Percentiles rank a stretch among this genome's conserved stretches.
phyloP scores from a whole-genome alignment of 2,113 vertebrate genomes.

The Salvelinus fontinalis region DNA sequence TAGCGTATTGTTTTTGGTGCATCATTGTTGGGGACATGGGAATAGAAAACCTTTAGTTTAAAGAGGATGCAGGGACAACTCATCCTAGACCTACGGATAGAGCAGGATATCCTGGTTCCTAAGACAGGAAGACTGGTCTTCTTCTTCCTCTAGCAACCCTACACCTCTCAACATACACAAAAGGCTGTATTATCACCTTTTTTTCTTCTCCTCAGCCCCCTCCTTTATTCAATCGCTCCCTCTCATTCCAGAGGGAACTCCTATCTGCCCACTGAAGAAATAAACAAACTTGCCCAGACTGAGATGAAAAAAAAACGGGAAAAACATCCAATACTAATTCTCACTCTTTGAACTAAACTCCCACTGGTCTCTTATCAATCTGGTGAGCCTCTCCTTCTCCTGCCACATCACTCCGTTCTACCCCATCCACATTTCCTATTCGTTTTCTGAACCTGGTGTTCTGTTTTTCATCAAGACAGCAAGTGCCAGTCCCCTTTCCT shows the following conservation, averaged over 20 bases:
- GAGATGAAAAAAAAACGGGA: slow-evolving; percentile 16
- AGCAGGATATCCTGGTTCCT: slow-evolving; percentile 74
- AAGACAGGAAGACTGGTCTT: slow-evolving; percentile 74
- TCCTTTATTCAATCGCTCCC: slow-evolving; percentile 30
- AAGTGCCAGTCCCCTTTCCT: slow-evolving; percentile 39
- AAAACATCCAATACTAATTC: slow-evolving; percentile 50
- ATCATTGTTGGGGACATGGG: slow-evolving; percentile 29
- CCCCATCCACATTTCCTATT: slow-evolving; percentile 58
- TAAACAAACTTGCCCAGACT: slow-evolving; percentile 37
- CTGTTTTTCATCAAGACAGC: slow-evolving; percentile 67
- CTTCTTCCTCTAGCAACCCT: slow-evolving; percentile 53
- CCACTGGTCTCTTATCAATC: slow-evolving; percentile 64
- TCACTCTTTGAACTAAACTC: slow-evolving; percentile 65
- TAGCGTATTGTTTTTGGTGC: too few relatives aligned
- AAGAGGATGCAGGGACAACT: slow-evolving; percentile 49
- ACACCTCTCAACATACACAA: slow-evolving; percentile 33
- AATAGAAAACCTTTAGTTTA: background rate
- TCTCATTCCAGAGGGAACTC: slow-evolving; percentile 23
- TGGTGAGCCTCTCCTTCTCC: slow-evolving; percentile 42
- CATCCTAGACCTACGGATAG: slow-evolving; percentile 45
- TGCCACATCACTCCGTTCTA: slow-evolving; percentile 47
- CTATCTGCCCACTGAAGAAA: slow-evolving; percentile 31
- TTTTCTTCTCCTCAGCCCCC: background rate
- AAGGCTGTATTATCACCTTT: background rate
- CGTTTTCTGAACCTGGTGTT: slow-evolving; percentile 44